Conservation (phyloP, 1,140 invertebrate genomes). For the Brachionus plicatilis region DNA sequence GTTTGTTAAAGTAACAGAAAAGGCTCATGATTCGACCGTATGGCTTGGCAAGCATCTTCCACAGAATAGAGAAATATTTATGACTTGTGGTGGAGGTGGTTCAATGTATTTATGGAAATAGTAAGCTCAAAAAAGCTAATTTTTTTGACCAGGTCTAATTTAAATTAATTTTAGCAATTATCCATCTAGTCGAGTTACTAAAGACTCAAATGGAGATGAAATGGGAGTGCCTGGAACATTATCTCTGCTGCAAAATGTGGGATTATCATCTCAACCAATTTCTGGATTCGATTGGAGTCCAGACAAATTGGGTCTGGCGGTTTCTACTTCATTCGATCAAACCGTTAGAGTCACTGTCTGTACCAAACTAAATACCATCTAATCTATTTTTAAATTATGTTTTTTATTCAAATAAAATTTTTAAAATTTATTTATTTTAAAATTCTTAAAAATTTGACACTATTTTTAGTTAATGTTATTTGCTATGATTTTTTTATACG, state of each 20-base stretch:
- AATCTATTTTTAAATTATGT: neutral
- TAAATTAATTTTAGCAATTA: conserved; percentile 64
- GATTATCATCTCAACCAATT: conserved; percentile 78
- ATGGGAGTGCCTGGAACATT: conserved; percentile 71
- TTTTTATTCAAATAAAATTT: neutral
- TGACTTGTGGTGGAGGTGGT: conserved; percentile 79
- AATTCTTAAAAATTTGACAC: too few species aligned
- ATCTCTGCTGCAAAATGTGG: conserved; percentile 70
- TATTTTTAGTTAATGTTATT: too few species aligned
- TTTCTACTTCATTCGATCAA: conserved; percentile 87
- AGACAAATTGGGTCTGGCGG: conserved; percentile 77
- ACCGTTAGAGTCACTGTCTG: conserved; percentile 76
- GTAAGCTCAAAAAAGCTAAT: conserved; percentile 57
- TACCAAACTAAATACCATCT: conserved; percentile 71
- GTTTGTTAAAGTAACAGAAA: conserved; percentile 71
- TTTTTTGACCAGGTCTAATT: neutral
- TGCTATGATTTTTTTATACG: too few species aligned
- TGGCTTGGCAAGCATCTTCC: conserved; percentile 81
- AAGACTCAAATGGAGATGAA: conserved; percentile 65
- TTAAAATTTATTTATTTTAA: neutral
- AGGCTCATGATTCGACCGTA: conserved; percentile 75
- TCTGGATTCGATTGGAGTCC: conserved; percentile 82
- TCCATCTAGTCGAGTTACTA: conserved; percentile 67
- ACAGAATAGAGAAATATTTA: conserved; percentile 88
- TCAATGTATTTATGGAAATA: conserved; percentile 87